Evolutionary conservation across 2,113 vertebrate genomes (phyloP), one percentile per base, ranked within the genome.

Genomic region (Burhinus bistriatus): DNA sequence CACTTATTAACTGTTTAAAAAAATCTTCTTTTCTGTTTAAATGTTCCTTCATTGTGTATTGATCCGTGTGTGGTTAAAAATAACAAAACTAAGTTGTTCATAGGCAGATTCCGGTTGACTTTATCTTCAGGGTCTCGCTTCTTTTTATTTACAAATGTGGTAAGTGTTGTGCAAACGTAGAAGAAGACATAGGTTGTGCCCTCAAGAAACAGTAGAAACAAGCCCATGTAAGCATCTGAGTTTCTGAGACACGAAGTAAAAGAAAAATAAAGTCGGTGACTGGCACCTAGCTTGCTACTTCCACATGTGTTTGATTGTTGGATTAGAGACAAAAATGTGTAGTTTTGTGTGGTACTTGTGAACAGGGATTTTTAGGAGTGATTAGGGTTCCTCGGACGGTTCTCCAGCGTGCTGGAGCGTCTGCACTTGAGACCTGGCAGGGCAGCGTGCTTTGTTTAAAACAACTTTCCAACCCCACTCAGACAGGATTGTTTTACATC

Each of bases 71-170:
- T 70, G 85, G 70, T 90, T 71, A 82, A 59, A 92, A 89, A 89
- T 62, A 86, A 71, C 62, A 66, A 38, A 66, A 59, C 62, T 2
- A 9, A 59, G 64, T 68, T 75, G 25, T 64, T 78, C 26, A 11
- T 79, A 84, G 72, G 71, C 69, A 92, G 88, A 93, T 95, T 82
- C 38, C 52, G 45, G 65, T 68, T 89, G 72, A 57, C 45, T 97
- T 78, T 97, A 84, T 80, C 83, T 95, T 90, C 57, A 62, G 81
- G 70, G 11, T 83, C 75, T 96, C 11, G 0, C 70, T 89, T 65
- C 9, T 78, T 81, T 87, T 92, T 80, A 58, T 96, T 92, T 87
- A 76, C 58, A 73, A 94, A 58, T 34, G 55, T 29, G 68, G 2
- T 71, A 83, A 81, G 55, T 36, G 57, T n/a, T 93, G 73, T 73